Conservation (phyloP, 1,140 invertebrate species). For the Pentalonia nigronervosa region DNA sequence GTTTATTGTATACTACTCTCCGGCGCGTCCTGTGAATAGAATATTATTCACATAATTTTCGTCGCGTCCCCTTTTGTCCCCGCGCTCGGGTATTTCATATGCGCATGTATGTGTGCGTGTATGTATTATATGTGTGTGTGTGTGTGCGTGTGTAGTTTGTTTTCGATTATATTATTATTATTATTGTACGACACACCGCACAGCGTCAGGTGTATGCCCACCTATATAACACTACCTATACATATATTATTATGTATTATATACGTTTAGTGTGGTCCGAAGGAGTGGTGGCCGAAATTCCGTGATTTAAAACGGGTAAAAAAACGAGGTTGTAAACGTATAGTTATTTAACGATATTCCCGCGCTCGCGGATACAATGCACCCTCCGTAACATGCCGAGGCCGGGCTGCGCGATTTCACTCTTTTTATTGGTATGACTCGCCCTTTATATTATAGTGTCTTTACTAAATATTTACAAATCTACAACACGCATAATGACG, state of each 20-base stretch:
- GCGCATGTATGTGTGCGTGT: no score
- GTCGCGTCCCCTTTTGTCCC: conserved; percentile 38
- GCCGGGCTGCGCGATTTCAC: neutral
- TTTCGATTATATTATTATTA: conserved; percentile 39
- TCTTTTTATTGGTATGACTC: neutral
- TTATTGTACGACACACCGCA: conserved; percentile 14
- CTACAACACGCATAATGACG: neutral
- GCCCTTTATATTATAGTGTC: neutral
- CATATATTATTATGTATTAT: no score
- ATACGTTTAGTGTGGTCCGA: neutral
- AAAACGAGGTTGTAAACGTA: neutral
- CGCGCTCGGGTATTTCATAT: neutral
- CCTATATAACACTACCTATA: neutral
- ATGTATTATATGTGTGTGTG: no score
- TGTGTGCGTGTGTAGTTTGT: neutral
- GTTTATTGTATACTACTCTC: neutral
- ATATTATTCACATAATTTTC: conserved; percentile 41
- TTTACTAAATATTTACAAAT: neutral
- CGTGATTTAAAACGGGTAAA: neutral
- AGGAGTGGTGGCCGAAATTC: conserved; percentile 26
- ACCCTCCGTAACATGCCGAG: neutral
- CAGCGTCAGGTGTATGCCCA: neutral
- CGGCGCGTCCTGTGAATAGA: neutral
- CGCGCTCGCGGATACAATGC: neutral
- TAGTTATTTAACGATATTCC: conserved; percentile 25